Conservation (phyloP, 2,888 invertebrate genomes). For the Agelastica alni region DNA sequence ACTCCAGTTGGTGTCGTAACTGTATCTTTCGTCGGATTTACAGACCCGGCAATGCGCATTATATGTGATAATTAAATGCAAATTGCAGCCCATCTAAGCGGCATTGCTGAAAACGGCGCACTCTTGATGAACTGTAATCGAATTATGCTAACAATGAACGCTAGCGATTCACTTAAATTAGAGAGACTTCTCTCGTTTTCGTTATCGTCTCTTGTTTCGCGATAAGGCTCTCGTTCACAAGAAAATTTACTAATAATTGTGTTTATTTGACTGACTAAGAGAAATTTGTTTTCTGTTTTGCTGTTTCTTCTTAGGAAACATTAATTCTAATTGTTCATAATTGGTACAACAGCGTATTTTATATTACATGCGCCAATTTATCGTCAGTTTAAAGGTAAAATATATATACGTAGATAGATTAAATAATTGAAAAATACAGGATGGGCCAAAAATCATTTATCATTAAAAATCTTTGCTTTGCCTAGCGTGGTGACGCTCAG, state of each 20-base stretch:
- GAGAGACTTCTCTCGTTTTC: conserved; percentile 23
- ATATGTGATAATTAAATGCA: conserved; percentile 60
- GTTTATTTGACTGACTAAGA: conserved; percentile 7
- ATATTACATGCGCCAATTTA: too few species aligned
- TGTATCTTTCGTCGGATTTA: conserved; percentile 51
- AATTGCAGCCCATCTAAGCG: conserved; percentile 58
- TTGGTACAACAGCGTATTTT: too few species aligned
- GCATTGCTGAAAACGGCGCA: conserved; percentile 57
- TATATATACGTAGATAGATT: too few species aligned
- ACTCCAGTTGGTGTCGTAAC: conserved; percentile 40
- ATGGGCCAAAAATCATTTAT: too few species aligned
- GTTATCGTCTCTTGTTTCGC: conserved; percentile 30
- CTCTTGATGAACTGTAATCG: conserved; percentile 58
- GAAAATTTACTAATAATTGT: conserved; percentile 34
- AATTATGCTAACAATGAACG: conserved; percentile 57
- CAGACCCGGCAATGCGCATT: conserved; percentile 54
- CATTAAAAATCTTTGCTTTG: too few species aligned
- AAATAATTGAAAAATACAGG: too few species aligned
- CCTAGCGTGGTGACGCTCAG: too few species aligned
- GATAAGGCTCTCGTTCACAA: conserved; percentile 40
- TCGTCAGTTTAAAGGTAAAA: too few species aligned
- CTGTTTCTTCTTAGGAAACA: background rate
- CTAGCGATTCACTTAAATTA: conserved; percentile 29
- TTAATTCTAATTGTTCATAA: background rate
- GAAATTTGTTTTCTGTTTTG: conserved; percentile 10